These are phyloP conservation scores for Chaenocephalus aceratus DNA, from an alignment of 2,113 vertebrate genomes.

Conservation along the genomic window DNA sequence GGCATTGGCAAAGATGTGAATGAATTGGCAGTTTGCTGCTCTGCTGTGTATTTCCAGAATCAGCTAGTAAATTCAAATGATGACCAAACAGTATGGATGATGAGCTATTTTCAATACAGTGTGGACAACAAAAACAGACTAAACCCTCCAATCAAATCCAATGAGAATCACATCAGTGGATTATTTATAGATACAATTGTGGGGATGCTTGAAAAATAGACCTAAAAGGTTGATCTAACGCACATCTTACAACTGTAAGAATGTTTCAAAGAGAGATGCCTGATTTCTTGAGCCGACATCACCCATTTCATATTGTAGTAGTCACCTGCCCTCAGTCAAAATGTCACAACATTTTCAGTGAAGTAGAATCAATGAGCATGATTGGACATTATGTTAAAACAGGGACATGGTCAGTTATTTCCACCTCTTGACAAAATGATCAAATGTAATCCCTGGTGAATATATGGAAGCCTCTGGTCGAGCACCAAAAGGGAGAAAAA, in stretches of 20 bases:
- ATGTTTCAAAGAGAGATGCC: background rate
- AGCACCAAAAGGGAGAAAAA: background rate
- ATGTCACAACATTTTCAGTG: background rate
- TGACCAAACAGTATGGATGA: conserved; percentile 43
- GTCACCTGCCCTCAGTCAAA: conserved; percentile 29
- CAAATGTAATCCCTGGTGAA: background rate
- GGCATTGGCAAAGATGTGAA: conserved; percentile 48
- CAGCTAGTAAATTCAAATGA: conserved; percentile 48
- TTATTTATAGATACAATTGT: background rate
- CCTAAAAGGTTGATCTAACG: background rate
- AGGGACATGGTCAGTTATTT: background rate
- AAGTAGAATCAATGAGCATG: conserved; percentile 38
- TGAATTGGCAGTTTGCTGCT: conserved; percentile 54
- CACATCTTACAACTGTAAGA: background rate
- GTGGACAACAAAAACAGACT: conserved; percentile 8
- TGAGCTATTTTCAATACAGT: conserved; percentile 21
- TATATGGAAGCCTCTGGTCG: too few species aligned
- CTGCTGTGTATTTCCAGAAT: conserved; percentile 56
- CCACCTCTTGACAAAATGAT: background rate
- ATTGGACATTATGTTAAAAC: conserved; percentile 7
- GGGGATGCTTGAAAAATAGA: background rate
- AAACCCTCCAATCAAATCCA: conserved; percentile 4
- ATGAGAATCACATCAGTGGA: background rate
- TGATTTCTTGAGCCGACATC: background rate
- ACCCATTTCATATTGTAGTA: background rate